phyloP scores from a whole-genome alignment of 2,888 invertebrate genomes.

The Encarsia formosa region DNA sequence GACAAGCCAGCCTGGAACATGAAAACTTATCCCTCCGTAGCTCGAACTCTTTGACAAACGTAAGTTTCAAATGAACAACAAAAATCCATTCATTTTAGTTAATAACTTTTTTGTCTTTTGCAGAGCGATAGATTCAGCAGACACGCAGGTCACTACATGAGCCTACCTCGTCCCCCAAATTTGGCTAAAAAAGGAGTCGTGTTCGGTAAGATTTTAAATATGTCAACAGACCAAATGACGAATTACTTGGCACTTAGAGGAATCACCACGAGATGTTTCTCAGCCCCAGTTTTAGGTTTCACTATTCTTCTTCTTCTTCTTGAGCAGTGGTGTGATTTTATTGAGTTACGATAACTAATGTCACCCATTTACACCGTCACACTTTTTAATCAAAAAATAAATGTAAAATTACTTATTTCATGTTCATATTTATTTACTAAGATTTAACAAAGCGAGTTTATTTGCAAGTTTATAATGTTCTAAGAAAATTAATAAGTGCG shows the following conservation, averaged over 20 bases:
- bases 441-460: no score
- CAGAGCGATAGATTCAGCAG: conserved; percentile 48
- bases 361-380: no score
- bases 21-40: conserved; percentile 76
- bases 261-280: conserved; percentile 71
- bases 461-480: no score
- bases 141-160: conserved; percentile 65
- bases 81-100: no score
- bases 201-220: conserved; percentile 64
- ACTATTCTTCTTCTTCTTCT: no score
- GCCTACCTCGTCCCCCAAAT: conserved; percentile 65
- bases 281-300: conserved; percentile 93
- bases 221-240: conserved; percentile 37
- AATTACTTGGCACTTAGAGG: conserved; percentile 53
- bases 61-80: no score
- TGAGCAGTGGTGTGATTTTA: no score
- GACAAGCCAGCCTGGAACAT: conserved; percentile 79
- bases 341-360: no score
- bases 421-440: no score
- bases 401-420: no score
- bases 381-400: no score
- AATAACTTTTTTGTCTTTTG: conserved; percentile 14
- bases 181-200: conserved; percentile 62
- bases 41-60: conserved; percentile 44
- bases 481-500: no score